Evolutionary conservation across 2,113 vertebrate species (phyloP), one percentile per base, ranked within the genome.

Genomic region (Neodon shergylaensis): DNA sequence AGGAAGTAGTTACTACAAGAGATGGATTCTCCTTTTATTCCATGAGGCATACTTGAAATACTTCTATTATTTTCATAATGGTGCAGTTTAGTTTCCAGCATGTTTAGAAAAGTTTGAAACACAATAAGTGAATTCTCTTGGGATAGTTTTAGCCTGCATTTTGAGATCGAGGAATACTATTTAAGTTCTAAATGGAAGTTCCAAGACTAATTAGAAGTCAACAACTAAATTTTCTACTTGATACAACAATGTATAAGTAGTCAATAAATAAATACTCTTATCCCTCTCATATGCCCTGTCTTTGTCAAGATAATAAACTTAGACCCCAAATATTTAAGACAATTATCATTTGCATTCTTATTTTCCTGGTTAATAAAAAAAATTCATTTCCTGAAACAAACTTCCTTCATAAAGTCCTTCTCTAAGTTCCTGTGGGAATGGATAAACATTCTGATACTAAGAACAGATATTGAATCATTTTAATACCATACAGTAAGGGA

Each of bases 141-240:
- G 31, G 72, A 78, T 76, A 87, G 78, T 88, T 65, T 16, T 87
- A 89, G 44, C 47, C 78, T 63, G 33, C 65, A 87, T 91, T 74
- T 95, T 86, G 83, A 97, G 82, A 93, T 96, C 47, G 90, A 66
- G 33, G 26, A 74, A 16, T 95, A 96, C 86, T 42, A 22, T 96
- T 70, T 95, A 89, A 91, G 68, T 72, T 42, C 68, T 95, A 58
- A 95, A 92, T 90, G 3, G 26, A 96, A 96, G 92, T 78, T n/a
- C 26, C 49, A 52, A 66, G 49, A 74, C 21, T 78, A 65, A 95
- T 97, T 93, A 65, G 96, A 97, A 95, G 68, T 94, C 36, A 83
- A 74, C 54, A 93, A 58, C 94, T 94, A 95, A 95, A 70, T 13
- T 36, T 4, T 58, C 13, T 68, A 66, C 2, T 8, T 89, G 68